Conservation (phyloP, 2,797 vertebrate genomes). For the Erpetoichthys calabaricus region DNA sequence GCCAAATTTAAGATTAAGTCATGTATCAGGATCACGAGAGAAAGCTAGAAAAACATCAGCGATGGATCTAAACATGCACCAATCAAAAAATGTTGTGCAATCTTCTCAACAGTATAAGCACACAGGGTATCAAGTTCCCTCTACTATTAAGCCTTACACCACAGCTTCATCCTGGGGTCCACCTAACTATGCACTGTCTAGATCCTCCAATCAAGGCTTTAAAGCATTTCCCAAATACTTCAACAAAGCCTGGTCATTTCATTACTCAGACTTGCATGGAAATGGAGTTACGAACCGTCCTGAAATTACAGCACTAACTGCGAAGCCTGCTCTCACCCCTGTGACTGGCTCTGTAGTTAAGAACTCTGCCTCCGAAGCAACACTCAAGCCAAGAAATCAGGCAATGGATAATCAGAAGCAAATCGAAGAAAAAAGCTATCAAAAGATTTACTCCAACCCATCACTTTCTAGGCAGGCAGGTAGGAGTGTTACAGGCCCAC, state of each 20-base stretch:
- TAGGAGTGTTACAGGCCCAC: constrained; percentile 37
- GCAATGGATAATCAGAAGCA: neutral
- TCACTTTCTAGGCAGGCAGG: constrained; percentile 39
- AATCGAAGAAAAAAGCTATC: neutral
- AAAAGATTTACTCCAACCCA: constrained; percentile 16
- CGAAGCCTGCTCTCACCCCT: constrained; percentile 27
- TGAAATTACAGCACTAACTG: constrained; percentile 46
- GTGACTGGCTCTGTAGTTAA: constrained; percentile 8
- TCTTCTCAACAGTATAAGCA: constrained; percentile 29
- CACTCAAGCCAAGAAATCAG: constrained; percentile 1
- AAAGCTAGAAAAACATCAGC: no score
- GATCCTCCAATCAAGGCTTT: constrained; percentile 25
- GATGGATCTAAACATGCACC: no score
- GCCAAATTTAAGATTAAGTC: no score
- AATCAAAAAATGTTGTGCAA: constrained; percentile 20
- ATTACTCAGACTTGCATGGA: constrained; percentile 26
- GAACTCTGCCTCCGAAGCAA: neutral
- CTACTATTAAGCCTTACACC: constrained; percentile 19
- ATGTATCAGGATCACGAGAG: no score
- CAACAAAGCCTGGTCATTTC: constrained; percentile 28
- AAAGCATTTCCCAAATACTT: constrained; percentile 22
- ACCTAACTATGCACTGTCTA: constrained; percentile 12
- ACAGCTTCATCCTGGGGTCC: constrained; percentile 11
- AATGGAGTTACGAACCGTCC: constrained; percentile 42
- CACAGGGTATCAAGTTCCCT: constrained; percentile 18